Evolutionary conservation across 2,797 vertebrate species (phyloP), one percentile per base, ranked within the genome.

Genomic region (Zenarchopterus dispar): DNA sequence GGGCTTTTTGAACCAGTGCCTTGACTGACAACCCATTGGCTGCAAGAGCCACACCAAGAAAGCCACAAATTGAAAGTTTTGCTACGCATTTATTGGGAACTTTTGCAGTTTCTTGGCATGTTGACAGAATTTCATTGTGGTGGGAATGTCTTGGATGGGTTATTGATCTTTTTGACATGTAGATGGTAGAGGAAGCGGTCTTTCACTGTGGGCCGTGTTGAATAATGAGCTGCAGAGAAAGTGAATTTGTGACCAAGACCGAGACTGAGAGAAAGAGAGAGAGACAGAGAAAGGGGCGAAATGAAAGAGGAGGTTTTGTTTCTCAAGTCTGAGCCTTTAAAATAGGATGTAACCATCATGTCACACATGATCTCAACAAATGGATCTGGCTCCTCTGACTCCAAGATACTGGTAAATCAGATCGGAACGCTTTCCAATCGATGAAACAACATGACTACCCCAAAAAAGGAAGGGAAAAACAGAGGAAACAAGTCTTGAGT

Each of bases 1-100:
- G 81, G 81, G 74, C 82, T 88, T 91, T 91, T 90, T 90, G 89
- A 92, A 91, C 82, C 73, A 18, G 72, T 47, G 68, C 73, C 77
- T 86, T 90, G 89, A 93, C 88, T 91, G 93, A 93, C 91, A 92
- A 89, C 60, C 81, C 84, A 81, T 84, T 89, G 93, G 92, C 91
- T 91, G 74, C 73, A 75, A 74, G 66, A 82, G 89, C 90, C 92
- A 82, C 92, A 92, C 88, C 81, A 89, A 91, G 85, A 90, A 92
- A 93, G 75, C 90, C 92, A 90, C 92, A 91, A 92, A 93, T 91
- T 93, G 88, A 93, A 93, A 91, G 92, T 92, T 93, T 89, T 90
- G 87, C 92, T 93, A 85, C 16, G 78, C 87, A 90, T 91, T 93
- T 93, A 93, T 92, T 90, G 91, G 88, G 89, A 91, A 89, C 85